Evolutionary conservation across 2,113 vertebrate genomes (phyloP).

Genomic region (Odontophorus gujanensis): DNA sequence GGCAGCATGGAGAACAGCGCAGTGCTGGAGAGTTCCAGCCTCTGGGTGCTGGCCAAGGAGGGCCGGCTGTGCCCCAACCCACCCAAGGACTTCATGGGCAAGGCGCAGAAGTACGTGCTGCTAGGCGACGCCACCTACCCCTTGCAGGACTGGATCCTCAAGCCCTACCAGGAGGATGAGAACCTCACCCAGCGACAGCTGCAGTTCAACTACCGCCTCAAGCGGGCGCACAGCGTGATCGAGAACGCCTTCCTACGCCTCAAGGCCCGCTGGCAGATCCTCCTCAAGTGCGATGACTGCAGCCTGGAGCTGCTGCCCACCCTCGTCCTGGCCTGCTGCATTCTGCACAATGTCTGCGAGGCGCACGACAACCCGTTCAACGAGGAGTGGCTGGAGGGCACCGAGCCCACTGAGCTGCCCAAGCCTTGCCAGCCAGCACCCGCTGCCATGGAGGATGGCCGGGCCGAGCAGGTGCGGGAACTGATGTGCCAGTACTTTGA

Average conservation of each 20-base stretch:
- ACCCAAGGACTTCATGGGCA: conserved; percentile 73
- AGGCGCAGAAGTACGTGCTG: conserved; percentile 71
- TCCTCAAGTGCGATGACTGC: conserved; percentile 73
- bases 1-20: conserved; percentile 75
- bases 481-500: conserved; percentile 85
- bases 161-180: conserved; percentile 69
- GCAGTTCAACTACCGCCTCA: conserved; percentile 75
- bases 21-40: conserved; percentile 74
- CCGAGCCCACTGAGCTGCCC: conserved; percentile 39
- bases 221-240: conserved; percentile 67
- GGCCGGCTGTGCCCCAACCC: conserved; percentile 74
- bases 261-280: conserved; percentile 80
- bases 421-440: conserved; percentile 42
- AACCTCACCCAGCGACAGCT: conserved; percentile 68
- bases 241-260: conserved; percentile 75
- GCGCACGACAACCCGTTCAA: conserved; percentile 75
- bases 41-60: conserved; percentile 76
- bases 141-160: conserved; percentile 79
- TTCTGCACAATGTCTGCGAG: conserved; percentile 79
- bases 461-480: conserved; percentile 77
- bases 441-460: conserved; percentile 55
- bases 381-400: conserved; percentile 74
- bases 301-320: conserved; percentile 77
- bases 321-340: conserved; percentile 76
- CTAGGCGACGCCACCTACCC: conserved; percentile 76